A percentile compares a stretch with the other conserved stretches of the same genome.
These are phyloP conservation scores for Hyposoter dolosus DNA, from an alignment of 2,888 invertebrate genomes.

Conservation along the genomic window DNA sequence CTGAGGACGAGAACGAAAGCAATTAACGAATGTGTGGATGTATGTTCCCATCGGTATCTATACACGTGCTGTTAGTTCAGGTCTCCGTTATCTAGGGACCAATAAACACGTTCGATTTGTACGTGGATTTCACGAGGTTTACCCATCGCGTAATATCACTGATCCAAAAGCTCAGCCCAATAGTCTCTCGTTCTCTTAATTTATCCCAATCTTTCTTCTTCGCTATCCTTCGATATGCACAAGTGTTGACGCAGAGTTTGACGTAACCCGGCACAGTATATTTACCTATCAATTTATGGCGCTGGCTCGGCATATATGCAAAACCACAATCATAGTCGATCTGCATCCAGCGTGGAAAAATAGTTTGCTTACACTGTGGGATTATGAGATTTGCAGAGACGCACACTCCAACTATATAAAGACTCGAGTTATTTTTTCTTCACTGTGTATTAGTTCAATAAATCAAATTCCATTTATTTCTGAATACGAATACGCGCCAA, in stretches of 20 bases:
- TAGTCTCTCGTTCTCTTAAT: neutral
- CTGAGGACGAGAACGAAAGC: constrained; percentile 21
- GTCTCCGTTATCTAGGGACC: constrained; percentile 38
- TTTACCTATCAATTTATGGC: constrained; percentile 26
- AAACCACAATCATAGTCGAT: constrained; percentile 18
- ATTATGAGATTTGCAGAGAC: constrained; percentile 19
- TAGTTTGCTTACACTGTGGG: constrained; percentile 3
- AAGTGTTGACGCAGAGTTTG: constrained; percentile 35
- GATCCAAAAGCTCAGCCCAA: constrained; percentile 43
- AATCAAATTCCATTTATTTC: neutral
- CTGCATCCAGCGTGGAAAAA: neutral
- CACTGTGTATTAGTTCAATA: neutral
- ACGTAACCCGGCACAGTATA: constrained; percentile 37
- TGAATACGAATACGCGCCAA: neutral
- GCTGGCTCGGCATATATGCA: neutral
- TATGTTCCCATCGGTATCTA: constrained; percentile 26
- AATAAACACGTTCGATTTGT: constrained; percentile 65
- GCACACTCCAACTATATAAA: constrained; percentile 4
- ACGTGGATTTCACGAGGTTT: constrained; percentile 52
- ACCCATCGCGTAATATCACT: constrained; percentile 58
- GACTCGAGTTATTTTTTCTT: neutral
- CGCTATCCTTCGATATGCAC: constrained; percentile 9
- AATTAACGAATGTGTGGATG: constrained; percentile 44
- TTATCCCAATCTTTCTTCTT: neutral
- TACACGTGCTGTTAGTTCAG: constrained; percentile 60